Evolutionary conservation across 2,888 invertebrate species (phyloP).

Genomic region (Cyclophora punctaria): DNA sequence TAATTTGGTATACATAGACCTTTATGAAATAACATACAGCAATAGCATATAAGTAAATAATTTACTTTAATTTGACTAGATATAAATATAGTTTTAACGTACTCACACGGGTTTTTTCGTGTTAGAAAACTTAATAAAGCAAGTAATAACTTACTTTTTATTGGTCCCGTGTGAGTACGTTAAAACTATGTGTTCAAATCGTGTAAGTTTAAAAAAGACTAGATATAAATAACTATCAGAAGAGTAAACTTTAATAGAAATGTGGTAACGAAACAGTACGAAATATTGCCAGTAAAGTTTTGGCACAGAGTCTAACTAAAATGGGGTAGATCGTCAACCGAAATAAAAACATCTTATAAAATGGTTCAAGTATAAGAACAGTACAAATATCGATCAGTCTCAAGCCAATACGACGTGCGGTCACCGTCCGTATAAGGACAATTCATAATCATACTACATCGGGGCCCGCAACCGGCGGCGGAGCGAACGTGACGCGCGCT

Average conservation of each 20-base stretch:
- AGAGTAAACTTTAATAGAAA: constrained; percentile 6
- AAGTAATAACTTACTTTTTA: no score
- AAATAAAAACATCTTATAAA: constrained; percentile 31
- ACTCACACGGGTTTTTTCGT: no score
- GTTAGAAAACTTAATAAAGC: no score
- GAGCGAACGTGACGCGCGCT: no score
- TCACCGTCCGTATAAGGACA: neutral
- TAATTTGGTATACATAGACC: no score
- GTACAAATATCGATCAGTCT: constrained; percentile 63
- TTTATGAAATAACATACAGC: no score
- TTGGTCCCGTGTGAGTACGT: no score
- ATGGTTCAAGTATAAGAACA: constrained; percentile 42
- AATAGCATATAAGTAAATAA: neutral
- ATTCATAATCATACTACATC: neutral
- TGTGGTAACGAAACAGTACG: constrained; percentile 1
- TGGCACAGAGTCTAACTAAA: constrained; percentile 30
- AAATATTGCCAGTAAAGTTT: constrained; percentile 27
- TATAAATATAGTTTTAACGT: no score
- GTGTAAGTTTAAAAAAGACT: no score
- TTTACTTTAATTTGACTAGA: no score
- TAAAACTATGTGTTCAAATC: no score
- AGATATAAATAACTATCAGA: neutral
- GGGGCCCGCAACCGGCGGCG: no score
- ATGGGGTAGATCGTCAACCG: constrained; percentile 6
- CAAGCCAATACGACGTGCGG: constrained; percentile 40